Base-by-base conservation (phyloP, 1,140 invertebrate genomes). In the Agrypnia vestita region DNA sequence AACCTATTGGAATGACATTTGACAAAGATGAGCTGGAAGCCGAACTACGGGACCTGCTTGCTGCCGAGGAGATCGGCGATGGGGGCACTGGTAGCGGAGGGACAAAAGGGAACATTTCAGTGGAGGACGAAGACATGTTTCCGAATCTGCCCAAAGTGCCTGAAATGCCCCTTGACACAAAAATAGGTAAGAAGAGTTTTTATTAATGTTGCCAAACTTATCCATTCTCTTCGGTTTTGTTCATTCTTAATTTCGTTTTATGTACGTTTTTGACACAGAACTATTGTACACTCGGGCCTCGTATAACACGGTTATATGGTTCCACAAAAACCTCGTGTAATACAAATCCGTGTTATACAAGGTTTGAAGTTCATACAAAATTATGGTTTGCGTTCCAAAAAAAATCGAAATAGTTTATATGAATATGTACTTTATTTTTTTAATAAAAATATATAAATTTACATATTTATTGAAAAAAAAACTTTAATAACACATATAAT, bases 11-110 rank as follows among this genome's bases (percentile, higher is more conserved):
- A 19, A 44, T 56, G 15, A 72, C 51, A 11, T 49, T 49, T 25
- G 79, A 80, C 13, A n/a, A 15, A 4, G 53, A 35, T 8, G 79
- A 80, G 10, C 74, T 80, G 10, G 79, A 80, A 49, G 73, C 49
- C 0, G 79, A 80, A 53, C 67, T 80, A 15, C 44, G 47, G 15
- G 76, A 78, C 6, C 51, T 78, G 47, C 25, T 69, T 12, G 47
- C 51, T 6, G 19, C 62, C 0, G 76, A 56, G 15, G 46, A 53
- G 4, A 49, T 13, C 0, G 49, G 9, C 13, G 17, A 35, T 3
- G 76, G 62, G 47, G 51, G n/a, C 10, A 10, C 17, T 6, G 47
- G 21, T 1, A 49, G 76, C 8, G 76, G 47, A 9, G 10, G 17
- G 17, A 11, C 11, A 12, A 46, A 0, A 53, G 44, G 11, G 55